Conservation (phyloP, 2,113 vertebrate species). For the Gasterosteus nipponicus region DNA sequence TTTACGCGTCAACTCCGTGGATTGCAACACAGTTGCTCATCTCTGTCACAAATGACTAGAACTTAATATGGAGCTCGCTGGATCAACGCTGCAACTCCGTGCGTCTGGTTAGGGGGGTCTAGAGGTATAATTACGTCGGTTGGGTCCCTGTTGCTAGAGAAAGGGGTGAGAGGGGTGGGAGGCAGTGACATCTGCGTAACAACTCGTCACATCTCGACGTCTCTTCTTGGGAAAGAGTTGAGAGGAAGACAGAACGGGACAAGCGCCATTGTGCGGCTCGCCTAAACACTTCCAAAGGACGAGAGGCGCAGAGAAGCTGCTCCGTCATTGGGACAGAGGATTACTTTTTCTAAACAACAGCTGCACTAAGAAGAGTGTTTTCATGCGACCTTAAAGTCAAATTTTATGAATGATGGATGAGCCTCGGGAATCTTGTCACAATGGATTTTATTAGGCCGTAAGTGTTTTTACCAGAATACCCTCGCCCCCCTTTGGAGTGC, state of each 20-base stretch:
- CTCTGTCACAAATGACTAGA: neutral
- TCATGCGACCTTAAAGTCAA: neutral
- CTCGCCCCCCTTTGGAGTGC: neutral
- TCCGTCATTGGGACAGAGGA: neutral
- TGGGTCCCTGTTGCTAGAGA: slow-evolving; percentile 22
- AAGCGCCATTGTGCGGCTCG: neutral
- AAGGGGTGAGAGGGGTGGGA: neutral
- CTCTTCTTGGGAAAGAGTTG: slow-evolving; percentile 30
- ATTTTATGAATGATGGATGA: slow-evolving; percentile 7
- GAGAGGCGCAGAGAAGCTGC: neutral
- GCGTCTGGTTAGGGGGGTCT: slow-evolving; percentile 10
- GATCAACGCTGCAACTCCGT: neutral
- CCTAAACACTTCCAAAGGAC: slow-evolving; percentile 5
- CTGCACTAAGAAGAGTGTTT: neutral
- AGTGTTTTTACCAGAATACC: slow-evolving; percentile 12
- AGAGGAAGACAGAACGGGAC: neutral
- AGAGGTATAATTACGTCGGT: slow-evolving; percentile 37
- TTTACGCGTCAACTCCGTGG: neutral
- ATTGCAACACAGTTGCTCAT: neutral
- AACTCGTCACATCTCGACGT: slow-evolving; percentile 38
- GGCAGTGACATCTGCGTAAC: neutral
- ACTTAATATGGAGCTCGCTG: slow-evolving; percentile 3
- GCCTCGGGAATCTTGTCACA: neutral
- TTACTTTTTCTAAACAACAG: neutral
- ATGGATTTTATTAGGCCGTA: slow-evolving; percentile 5